Evolutionary conservation across 1,140 invertebrate species (phyloP).

Genomic region (Drosophila grimshawi): DNA sequence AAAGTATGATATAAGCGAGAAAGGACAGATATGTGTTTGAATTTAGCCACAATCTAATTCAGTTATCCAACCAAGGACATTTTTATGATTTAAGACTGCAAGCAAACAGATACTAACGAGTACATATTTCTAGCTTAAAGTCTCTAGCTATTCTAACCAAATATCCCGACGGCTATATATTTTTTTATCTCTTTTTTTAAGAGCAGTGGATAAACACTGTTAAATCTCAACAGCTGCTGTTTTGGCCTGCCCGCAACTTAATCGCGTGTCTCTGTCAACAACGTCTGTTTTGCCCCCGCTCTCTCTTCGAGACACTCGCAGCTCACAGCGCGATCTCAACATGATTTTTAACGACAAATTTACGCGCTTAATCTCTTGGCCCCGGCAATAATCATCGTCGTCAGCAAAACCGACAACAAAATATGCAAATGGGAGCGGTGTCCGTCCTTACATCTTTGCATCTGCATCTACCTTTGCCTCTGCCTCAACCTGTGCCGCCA

Average conservation of each 20-base stretch:
- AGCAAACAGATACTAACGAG: conserved; percentile 21
- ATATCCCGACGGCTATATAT: no score
- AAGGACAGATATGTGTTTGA: no score
- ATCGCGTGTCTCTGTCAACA: conserved; percentile 39
- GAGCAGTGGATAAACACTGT: conserved; percentile 28
- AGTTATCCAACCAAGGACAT: background rate
- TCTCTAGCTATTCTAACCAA: no score
- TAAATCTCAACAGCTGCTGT: conserved; percentile 67
- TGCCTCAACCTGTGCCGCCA: background rate
- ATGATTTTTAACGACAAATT: conserved; percentile 83
- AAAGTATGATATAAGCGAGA: no score
- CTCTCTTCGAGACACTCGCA: background rate
- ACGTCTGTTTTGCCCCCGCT: background rate
- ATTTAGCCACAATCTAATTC: background rate
- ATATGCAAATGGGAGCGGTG: conserved; percentile 74
- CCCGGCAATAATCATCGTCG: conserved; percentile 46
- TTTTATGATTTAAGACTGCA: no score
- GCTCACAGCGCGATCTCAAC: conserved; percentile 53
- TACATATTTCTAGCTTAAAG: no score
- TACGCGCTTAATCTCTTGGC: conserved; percentile 75
- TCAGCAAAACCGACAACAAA: conserved; percentile 62
- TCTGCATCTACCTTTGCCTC: background rate
- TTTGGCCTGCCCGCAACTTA: conserved; percentile 33
- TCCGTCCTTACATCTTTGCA: conserved; percentile 23
- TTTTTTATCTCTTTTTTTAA: no score